Percentiles rank a stretch among this genome's conserved stretches.
Evolutionary conservation across 2,113 vertebrate genomes (phyloP).

Genomic region (Pluvianellus socialis): DNA sequence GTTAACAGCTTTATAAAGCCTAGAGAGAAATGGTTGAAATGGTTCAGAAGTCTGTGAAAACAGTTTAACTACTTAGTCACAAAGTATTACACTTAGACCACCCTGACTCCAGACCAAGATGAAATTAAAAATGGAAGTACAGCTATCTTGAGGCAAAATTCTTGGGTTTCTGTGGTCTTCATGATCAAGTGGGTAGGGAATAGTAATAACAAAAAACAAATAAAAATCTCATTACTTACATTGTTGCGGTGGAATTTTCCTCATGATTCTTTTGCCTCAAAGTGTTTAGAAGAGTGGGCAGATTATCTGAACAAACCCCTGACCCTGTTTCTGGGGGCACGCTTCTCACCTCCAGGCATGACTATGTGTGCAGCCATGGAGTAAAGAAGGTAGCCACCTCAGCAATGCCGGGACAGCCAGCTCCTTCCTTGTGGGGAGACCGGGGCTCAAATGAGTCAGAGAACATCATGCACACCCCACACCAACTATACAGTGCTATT

Average conservation of each 20-base stretch:
- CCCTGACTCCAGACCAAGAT: background rate
- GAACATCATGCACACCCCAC: background rate
- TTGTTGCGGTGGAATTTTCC: background rate
- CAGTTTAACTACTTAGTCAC: background rate
- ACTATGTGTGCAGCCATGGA: background rate
- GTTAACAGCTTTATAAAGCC: background rate
- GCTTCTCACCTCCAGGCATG: background rate
- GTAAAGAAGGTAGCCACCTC: background rate
- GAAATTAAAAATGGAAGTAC: background rate
- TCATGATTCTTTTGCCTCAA: background rate
- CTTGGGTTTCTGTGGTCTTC: accelerated
- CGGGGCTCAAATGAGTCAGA: accelerated
- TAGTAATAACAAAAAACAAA: background rate
- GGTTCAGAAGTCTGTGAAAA: background rate
- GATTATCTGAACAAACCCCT: background rate
- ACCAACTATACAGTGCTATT: accelerated
- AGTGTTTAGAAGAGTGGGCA: background rate
- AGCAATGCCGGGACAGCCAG: background rate
- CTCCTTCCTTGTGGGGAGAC: background rate
- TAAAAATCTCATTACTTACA: background rate
- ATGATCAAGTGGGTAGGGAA: background rate
- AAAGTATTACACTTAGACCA: background rate
- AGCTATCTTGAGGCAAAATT: background rate
- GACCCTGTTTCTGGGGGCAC: background rate
- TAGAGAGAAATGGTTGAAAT: background rate